Percentiles rank a stretch among this genome's conserved stretches.
These are phyloP conservation scores for Halyomorpha halys DNA, from an alignment of 1,140 invertebrate genomes.

Conservation along the genomic window DNA sequence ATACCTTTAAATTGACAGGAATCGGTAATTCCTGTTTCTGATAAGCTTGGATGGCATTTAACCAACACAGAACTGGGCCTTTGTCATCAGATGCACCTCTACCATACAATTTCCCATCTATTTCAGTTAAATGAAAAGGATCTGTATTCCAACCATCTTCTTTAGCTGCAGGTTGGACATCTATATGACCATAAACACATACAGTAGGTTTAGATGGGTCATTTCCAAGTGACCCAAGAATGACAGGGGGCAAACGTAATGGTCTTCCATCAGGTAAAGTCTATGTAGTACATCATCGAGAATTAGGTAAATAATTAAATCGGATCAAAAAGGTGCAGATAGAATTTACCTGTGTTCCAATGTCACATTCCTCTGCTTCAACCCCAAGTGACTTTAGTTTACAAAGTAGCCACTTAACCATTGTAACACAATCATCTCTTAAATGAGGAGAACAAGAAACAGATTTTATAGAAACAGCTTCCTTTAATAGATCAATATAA, in stretches of 20 bases:
- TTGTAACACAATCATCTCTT: conserved; percentile 57
- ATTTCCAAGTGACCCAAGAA: conserved; percentile 74
- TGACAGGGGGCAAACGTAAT: conserved; percentile 74
- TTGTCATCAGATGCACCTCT: conserved; percentile 92
- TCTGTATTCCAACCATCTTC: conserved; percentile 94
- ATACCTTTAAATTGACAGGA: conserved; percentile 85
- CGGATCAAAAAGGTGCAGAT: neutral
- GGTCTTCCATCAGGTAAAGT: conserved; percentile 57
- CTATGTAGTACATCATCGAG: conserved; percentile 33
- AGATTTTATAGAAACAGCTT: conserved; percentile 88
- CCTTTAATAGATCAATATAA: conserved; percentile 69
- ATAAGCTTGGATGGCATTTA: conserved; percentile 85
- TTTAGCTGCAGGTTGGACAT: conserved; percentile 88
- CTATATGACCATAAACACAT: conserved; percentile 92
- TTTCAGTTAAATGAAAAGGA: conserved; percentile 81
- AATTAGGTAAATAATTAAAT: neutral
- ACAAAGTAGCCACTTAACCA: conserved; percentile 70
- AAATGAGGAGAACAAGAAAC: conserved; percentile 85
- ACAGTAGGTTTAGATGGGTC: conserved; percentile 84
- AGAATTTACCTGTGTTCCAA: conserved; percentile 56
- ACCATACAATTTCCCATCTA: conserved; percentile 84
- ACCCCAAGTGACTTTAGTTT: conserved; percentile 67
- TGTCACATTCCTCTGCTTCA: conserved; percentile 60
- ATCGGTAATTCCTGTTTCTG: conserved; percentile 57
- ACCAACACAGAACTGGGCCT: conserved; percentile 83